phyloP scores from a whole-genome alignment of 2,888 invertebrate genomes.

The Seladonia tumulorum region DNA sequence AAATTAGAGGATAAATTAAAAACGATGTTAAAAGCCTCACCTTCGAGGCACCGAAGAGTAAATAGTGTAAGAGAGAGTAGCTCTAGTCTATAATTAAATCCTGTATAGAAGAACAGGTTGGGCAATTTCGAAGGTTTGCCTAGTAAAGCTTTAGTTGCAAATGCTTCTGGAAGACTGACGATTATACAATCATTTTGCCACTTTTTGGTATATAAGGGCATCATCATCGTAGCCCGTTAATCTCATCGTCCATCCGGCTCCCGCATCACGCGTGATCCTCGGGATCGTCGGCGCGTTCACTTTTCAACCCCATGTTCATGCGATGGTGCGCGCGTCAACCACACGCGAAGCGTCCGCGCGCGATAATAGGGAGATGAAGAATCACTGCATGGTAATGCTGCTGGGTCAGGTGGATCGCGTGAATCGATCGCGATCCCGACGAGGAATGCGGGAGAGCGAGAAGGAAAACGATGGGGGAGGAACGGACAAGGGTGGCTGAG shows the following conservation, averaged over 20 bases:
- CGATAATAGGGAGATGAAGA: constrained; percentile 53
- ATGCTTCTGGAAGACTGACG: neutral
- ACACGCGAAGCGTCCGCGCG: constrained; percentile 1
- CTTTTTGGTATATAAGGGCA: neutral
- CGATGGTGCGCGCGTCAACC: neutral
- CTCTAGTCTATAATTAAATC: neutral
- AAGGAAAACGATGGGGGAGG: neutral
- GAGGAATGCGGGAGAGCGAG: neutral
- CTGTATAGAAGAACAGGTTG: neutral
- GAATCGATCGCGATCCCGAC: constrained; percentile 42
- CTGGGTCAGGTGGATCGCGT: constrained; percentile 43
- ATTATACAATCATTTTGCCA: neutral
- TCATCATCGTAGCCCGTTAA: constrained; percentile 20
- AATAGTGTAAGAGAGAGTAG: neutral
- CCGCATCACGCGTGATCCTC: constrained; percentile 9
- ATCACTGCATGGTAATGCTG: constrained; percentile 58
- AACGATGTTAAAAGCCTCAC: neutral
- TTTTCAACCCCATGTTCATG: constrained; percentile 17
- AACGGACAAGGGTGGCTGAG: neutral
- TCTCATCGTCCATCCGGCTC: constrained; percentile 4
- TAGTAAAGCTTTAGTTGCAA: neutral
- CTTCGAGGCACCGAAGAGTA: neutral
- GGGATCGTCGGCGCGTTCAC: constrained; percentile 1
- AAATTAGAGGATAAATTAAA: neutral
- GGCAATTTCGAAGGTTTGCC: neutral